phyloP scores from a whole-genome alignment of 2,888 invertebrate genomes.

The Hemithea aestivaria region DNA sequence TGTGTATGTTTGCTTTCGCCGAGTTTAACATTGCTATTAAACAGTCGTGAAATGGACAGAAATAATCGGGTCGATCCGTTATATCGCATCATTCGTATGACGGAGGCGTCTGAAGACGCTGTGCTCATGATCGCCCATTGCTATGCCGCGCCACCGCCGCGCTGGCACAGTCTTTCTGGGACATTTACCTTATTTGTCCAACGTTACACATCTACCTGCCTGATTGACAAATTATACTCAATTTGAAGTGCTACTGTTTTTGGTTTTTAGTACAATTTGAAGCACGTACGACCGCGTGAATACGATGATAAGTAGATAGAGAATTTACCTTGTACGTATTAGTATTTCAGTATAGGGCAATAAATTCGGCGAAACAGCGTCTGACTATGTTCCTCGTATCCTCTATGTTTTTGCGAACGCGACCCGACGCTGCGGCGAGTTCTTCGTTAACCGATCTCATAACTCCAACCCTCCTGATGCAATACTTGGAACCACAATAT shows the following conservation, averaged over 20 bases:
- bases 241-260: conserved; percentile 28
- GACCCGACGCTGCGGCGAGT: conserved; percentile 53
- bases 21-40: conserved; percentile 78
- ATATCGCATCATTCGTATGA: conserved; percentile 75
- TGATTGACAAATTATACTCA: conserved; percentile 43
- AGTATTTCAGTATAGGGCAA: no score
- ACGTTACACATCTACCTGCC: conserved; percentile 33
- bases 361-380: no score
- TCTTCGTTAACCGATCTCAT: conserved; percentile 55
- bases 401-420: conserved; percentile 70
- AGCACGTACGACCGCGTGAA: conserved; percentile 13
- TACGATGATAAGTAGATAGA: conserved; percentile 2
- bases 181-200: conserved; percentile 61
- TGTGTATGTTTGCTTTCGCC: conserved; percentile 75
- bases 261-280: conserved; percentile 18
- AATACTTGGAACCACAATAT: conserved; percentile 67
- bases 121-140: conserved; percentile 51
- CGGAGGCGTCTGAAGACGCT: conserved; percentile 58
- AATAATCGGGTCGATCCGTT: conserved; percentile 78
- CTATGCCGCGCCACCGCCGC: conserved; percentile 54
- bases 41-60: conserved; percentile 78
- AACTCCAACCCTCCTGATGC: conserved; percentile 57
- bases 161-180: conserved; percentile 52
- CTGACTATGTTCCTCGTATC: no score
- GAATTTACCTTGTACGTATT: no score